Evolutionary conservation across 2,888 invertebrate species (phyloP).

Genomic region (Caenorhabditis doughertyi): DNA sequence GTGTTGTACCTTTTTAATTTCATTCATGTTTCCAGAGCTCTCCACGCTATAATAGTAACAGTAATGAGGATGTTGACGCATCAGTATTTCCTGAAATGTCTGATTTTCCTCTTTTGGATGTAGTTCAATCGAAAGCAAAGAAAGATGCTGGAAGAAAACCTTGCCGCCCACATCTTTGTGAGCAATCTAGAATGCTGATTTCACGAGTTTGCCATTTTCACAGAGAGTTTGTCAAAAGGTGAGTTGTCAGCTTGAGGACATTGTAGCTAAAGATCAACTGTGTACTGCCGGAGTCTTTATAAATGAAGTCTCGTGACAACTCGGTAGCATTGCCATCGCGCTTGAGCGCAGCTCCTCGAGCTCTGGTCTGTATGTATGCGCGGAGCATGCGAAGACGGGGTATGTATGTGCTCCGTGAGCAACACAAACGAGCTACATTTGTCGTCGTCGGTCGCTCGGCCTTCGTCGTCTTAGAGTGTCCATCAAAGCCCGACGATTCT

Average conservation of each 20-base stretch:
- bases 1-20: neutral
- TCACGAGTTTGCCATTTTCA: conserved; percentile 61
- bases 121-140: conserved; percentile 60
- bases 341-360: conserved; percentile 45
- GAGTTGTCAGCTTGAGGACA: too few species aligned
- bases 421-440: conserved; percentile 61
- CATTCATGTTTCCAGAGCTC: conserved; percentile 51
- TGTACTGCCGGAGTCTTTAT: conserved; percentile 6
- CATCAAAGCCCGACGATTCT: conserved; percentile 45
- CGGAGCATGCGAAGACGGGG: conserved; percentile 12
- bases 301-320: conserved; percentile 39
- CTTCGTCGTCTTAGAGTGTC: conserved; percentile 47
- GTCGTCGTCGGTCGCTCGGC: conserved; percentile 49
- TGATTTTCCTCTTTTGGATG: conserved; percentile 63
- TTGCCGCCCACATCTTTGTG: conserved; percentile 63
- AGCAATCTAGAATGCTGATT: conserved; percentile 65
- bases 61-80: conserved; percentile 45
- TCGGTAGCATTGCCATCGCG: conserved; percentile 22
- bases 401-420: conserved; percentile 54
- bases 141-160: conserved; percentile 64
- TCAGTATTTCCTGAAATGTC: conserved; percentile 58
- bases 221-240: conserved; percentile 63
- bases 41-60: conserved; percentile 44
- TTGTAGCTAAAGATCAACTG: too few species aligned
- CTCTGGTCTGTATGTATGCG: conserved; percentile 47